phyloP scores from a whole-genome alignment of 2,888 invertebrate species.

The Phaedon cochleariae region DNA sequence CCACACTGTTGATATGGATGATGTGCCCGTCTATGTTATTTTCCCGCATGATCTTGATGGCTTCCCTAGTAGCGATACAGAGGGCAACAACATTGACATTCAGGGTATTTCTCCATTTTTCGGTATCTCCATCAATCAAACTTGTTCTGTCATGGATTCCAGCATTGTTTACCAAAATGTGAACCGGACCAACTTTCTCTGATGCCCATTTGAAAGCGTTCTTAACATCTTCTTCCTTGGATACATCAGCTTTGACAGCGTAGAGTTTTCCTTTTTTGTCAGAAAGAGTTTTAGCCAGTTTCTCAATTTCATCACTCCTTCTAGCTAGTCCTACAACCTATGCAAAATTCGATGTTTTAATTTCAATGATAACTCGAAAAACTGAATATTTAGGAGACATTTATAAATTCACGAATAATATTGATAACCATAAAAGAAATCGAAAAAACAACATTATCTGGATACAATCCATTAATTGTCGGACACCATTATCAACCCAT shows the following conservation, averaged over 20 bases:
- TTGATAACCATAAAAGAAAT: no score
- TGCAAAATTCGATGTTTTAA: conserved; percentile 3
- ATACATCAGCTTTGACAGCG: conserved; percentile 55
- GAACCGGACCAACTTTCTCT: conserved; percentile 54
- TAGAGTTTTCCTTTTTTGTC: conserved; percentile 51
- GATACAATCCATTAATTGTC: no score
- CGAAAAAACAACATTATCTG: no score
- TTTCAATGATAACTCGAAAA: no score
- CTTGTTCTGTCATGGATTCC: conserved; percentile 45
- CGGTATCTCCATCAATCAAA: conserved; percentile 47
- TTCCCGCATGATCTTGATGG: conserved; percentile 47
- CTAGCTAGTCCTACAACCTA: conserved; percentile 48
- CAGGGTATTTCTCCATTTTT: conserved; percentile 39
- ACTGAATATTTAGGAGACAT: no score
- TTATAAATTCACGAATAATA: no score
- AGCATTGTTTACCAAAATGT: conserved; percentile 59
- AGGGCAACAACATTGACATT: conserved; percentile 43
- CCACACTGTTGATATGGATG: conserved; percentile 51
- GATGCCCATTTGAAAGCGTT: conserved; percentile 54
- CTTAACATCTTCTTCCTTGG: conserved; percentile 53
- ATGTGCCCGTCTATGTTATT: conserved; percentile 51
- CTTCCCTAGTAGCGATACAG: conserved; percentile 49
- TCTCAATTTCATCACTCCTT: conserved; percentile 41
- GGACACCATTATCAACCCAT: no score
- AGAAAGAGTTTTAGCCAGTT: conserved; percentile 36